phyloP scores from a whole-genome alignment of 2,888 invertebrate species.

The Thereva unica region DNA sequence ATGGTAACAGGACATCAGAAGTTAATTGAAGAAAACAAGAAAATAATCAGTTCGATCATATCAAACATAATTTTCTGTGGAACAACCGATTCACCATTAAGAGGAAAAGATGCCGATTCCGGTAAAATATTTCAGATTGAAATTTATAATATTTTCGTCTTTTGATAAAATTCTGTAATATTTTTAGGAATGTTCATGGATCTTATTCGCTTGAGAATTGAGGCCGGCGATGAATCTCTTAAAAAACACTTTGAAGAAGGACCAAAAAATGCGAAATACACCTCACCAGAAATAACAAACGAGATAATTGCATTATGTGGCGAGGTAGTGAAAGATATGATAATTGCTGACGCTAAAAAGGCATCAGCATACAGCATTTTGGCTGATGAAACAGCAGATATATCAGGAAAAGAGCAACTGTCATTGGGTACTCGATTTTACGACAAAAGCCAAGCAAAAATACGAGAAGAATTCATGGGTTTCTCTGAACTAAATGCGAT shows the following conservation, averaged over 20 bases:
- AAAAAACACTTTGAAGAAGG: constrained; percentile 11
- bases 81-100: constrained; percentile 4
- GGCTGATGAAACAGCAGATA: constrained; percentile 47
- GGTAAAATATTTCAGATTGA: too few relatives aligned
- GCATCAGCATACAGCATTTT: constrained; percentile 44
- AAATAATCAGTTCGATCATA: constrained; percentile 5
- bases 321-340: constrained; percentile 3
- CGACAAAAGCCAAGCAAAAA: constrained; percentile 20
- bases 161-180: too few relatives aligned
- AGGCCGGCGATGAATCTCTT: not conserved
- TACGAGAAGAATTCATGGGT: constrained; percentile 46
- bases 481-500: constrained; percentile 31
- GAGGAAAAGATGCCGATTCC: not conserved
- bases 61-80: constrained; percentile 4
- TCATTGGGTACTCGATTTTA: constrained; percentile 34
- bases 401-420: constrained; percentile 45
- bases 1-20: not conserved
- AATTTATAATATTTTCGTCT: too few relatives aligned
- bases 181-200: not conserved
- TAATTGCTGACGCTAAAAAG: constrained; percentile 1
- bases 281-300: constrained; percentile 9
- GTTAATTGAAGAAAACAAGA: constrained; percentile 3
- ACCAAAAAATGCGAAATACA: not conserved
- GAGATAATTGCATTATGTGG: constrained; percentile 4
- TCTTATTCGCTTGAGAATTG: not conserved